These are phyloP conservation scores for Atherinosoma microstoma DNA, from an alignment of 2,797 vertebrate genomes.

Conservation along the genomic window DNA sequence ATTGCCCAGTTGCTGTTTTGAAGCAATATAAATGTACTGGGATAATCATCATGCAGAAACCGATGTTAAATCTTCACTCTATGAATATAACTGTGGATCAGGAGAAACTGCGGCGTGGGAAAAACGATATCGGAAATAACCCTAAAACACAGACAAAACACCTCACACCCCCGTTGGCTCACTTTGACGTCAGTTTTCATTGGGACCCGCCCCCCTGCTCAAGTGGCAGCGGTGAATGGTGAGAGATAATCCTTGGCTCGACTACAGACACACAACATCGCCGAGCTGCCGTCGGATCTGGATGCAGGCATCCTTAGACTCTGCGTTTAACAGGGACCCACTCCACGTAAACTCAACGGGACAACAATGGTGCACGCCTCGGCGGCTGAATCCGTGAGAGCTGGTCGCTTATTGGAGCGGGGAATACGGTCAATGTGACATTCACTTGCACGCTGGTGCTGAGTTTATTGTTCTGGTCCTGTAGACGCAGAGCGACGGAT, in stretches of 20 bases:
- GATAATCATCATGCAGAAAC: not conserved
- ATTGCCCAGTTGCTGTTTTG: not conserved
- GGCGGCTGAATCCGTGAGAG: conserved; percentile 60
- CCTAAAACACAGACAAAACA: conserved; percentile 10
- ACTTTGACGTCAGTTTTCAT: conserved; percentile 71
- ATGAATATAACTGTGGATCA: not conserved
- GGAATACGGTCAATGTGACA: conserved; percentile 79
- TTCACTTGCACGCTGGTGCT: conserved; percentile 70
- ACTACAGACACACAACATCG: conserved; percentile 51
- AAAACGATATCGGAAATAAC: conserved; percentile 9
- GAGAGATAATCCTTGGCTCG: conserved; percentile 69
- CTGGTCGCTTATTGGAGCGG: conserved; percentile 62
- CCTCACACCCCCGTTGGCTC: conserved; percentile 66
- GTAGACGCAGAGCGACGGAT: conserved; percentile 73
- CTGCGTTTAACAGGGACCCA: conserved; percentile 46
- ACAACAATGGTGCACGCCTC: conserved; percentile 73
- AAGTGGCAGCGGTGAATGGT: conserved; percentile 78
- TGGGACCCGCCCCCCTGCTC: conserved; percentile 75
- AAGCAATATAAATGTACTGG: not conserved
- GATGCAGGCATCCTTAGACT: conserved; percentile 77
- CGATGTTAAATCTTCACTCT: not conserved
- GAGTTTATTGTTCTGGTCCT: conserved; percentile 82
- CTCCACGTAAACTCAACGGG: conserved; percentile 61
- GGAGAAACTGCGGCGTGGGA: conserved; percentile 9
- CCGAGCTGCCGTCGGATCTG: conserved; percentile 67